Evolutionary conservation across 92 coral and sea anemone genomes (phyloP).

Genomic region (Porites cylindrica): DNA sequence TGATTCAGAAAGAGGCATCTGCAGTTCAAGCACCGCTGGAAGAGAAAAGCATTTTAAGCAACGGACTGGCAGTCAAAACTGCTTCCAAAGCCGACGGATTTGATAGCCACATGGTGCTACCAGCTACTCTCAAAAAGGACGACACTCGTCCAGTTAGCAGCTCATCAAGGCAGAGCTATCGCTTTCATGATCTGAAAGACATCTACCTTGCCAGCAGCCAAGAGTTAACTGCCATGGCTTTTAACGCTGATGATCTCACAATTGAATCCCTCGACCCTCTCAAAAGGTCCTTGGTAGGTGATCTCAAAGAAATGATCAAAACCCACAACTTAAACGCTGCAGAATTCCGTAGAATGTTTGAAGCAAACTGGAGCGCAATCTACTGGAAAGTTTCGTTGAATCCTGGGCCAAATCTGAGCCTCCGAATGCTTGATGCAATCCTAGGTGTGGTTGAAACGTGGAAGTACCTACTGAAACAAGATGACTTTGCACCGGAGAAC

Average conservation of each 20-base stretch:
- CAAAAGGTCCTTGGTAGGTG: not conserved
- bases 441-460: not conserved
- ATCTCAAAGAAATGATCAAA: not conserved
- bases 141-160: not conserved
- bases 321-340: not conserved
- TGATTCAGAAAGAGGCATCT: not conserved
- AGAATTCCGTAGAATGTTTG: not conserved
- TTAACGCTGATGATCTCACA: not conserved
- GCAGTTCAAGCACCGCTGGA: not conserved
- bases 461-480: not conserved
- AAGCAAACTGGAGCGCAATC: not conserved
- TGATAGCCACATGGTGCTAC: not conserved
- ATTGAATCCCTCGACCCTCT: not conserved
- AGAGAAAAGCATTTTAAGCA: not conserved
- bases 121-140: not conserved
- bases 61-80: not conserved
- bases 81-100: not conserved
- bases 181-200: constrained; percentile 8
- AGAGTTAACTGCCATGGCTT: constrained; percentile 1
- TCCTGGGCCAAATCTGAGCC: constrained; percentile 3
- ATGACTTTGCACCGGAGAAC: constrained; percentile 3
- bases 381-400: not conserved
- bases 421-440: constrained; percentile 28
- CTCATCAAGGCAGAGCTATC: not conserved
- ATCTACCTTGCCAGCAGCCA: not conserved